Evolutionary conservation across 2,888 invertebrate genomes (phyloP).

Genomic region (Leptinotarsa peninsularis): DNA sequence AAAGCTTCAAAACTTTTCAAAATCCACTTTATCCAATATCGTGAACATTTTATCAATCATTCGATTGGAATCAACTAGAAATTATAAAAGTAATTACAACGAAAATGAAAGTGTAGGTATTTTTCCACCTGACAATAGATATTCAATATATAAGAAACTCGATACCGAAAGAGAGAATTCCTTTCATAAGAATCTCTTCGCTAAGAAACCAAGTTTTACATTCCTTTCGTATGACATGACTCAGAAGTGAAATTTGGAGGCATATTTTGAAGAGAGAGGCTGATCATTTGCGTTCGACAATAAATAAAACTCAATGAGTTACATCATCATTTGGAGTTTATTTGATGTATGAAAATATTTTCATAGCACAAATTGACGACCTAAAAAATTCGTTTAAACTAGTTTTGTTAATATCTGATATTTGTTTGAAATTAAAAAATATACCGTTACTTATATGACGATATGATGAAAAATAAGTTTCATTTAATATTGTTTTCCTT

Average conservation of each 20-base stretch:
- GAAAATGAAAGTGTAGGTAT: constrained; percentile 6
- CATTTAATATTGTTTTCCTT: too few species aligned
- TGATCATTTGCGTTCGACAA: constrained; percentile 6
- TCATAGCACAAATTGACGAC: too few species aligned
- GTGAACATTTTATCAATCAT: background rate
- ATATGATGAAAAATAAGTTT: too few species aligned
- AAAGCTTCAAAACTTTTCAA: too few species aligned
- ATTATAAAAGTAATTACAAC: background rate
- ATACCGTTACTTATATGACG: too few species aligned
- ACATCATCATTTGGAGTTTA: background rate
- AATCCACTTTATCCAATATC: too few species aligned
- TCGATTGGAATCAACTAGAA: background rate
- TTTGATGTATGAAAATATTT: too few species aligned
- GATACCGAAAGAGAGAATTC: constrained; percentile 18
- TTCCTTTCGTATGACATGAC: constrained; percentile 8
- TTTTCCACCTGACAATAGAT: background rate
- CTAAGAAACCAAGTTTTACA: constrained; percentile 18
- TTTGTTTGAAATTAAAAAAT: background rate
- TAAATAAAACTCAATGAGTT: background rate
- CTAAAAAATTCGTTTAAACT: too few species aligned
- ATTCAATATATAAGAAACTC: background rate
- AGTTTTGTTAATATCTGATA: background rate
- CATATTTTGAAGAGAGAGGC: background rate
- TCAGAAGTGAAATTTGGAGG: constrained; percentile 14
- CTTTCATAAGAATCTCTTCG: constrained; percentile 14